phyloP scores from a whole-genome alignment of 1,140 invertebrate genomes.

The Bathynomus jamesi region DNA sequence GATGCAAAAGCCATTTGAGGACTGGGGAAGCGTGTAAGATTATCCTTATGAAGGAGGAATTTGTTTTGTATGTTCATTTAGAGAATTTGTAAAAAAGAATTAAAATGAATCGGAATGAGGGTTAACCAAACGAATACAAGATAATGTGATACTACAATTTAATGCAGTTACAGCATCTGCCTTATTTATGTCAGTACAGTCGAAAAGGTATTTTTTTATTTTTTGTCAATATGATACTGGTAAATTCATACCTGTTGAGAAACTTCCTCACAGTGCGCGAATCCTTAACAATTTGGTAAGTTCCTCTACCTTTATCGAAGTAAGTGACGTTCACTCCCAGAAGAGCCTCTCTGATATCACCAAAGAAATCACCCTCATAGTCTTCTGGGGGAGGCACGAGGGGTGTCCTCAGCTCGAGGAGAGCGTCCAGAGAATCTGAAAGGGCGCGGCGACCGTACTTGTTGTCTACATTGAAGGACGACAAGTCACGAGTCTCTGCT shows the following conservation, averaged over 20 bases:
- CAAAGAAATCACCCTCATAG: conserved; percentile 89
- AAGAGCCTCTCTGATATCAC: conserved; percentile 77
- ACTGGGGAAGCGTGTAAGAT: too few relatives aligned
- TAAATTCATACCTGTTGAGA: too few relatives aligned
- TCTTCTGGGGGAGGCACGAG: conserved; percentile 80
- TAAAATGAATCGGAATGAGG: too few relatives aligned
- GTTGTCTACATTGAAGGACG: conserved; percentile 97
- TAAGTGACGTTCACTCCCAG: conserved; percentile 87
- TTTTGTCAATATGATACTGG: conserved; percentile 38
- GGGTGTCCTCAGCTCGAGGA: conserved; percentile 63
- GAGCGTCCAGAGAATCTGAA: conserved; percentile 86
- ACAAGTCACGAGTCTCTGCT: conserved; percentile 92
- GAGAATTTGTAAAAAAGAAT: too few relatives aligned
- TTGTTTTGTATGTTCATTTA: too few relatives aligned
- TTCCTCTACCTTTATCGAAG: conserved; percentile 62
- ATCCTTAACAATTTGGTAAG: conserved; percentile 82
- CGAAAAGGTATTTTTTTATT: too few relatives aligned
- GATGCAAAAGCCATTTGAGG: too few relatives aligned
- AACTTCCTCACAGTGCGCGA: conserved; percentile 98
- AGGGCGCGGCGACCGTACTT: conserved; percentile 88
- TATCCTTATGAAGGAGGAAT: too few relatives aligned
- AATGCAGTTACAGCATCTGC: too few relatives aligned
- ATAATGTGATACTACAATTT: too few relatives aligned
- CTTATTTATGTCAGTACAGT: too few relatives aligned
- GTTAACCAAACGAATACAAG: too few relatives aligned